Conservation (phyloP, 2,113 vertebrate species). For the Nycticorax nycticorax region DNA sequence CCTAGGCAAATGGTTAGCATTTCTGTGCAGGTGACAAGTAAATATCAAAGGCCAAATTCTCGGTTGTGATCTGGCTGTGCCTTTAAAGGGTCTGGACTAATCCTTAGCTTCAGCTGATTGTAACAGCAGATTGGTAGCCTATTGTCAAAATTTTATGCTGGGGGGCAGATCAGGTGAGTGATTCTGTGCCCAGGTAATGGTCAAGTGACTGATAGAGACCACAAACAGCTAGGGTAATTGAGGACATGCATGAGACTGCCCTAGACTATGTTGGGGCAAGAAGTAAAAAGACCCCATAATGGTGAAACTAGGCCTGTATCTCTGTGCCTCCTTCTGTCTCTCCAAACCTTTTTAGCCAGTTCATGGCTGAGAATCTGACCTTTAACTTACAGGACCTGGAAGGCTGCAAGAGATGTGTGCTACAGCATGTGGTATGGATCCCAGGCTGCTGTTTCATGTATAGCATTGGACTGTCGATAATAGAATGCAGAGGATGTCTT, state of each 20-base stretch:
- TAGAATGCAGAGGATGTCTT: background rate
- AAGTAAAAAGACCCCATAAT: background rate
- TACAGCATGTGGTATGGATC: background rate
- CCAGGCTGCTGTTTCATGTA: background rate
- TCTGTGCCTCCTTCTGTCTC: background rate
- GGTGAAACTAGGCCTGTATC: background rate
- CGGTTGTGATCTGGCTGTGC: background rate
- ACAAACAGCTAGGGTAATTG: background rate
- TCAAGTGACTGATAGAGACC: background rate
- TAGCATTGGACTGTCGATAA: background rate
- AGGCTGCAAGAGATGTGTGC: background rate
- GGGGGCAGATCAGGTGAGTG: background rate
- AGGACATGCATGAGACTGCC: background rate
- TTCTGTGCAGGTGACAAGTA: background rate
- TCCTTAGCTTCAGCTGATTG: background rate
- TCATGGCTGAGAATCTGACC: background rate
- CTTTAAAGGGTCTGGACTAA: background rate
- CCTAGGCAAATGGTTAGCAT: background rate
- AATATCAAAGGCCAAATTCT: background rate
- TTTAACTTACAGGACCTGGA: background rate
- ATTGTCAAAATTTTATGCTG: background rate
- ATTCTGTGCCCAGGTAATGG: background rate
- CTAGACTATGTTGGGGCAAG: background rate
- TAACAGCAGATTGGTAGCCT: background rate
- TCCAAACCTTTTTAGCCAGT: background rate